A percentile compares a stretch with the other conserved stretches of the same genome.
Evolutionary conservation across 1,140 invertebrate species (phyloP).

Genomic region (Teleopsis dalmanni): DNA sequence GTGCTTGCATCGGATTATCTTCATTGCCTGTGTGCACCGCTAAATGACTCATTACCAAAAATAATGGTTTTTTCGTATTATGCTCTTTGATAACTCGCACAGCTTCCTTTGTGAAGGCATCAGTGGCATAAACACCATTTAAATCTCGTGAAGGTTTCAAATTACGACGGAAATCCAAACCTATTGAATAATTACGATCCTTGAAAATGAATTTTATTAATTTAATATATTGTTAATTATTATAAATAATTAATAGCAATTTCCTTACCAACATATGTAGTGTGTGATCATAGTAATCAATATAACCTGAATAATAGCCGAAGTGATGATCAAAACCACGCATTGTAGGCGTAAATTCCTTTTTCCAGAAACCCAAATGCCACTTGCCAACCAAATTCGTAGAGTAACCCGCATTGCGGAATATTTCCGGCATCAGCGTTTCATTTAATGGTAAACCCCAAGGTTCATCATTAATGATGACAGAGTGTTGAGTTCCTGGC

Average conservation of each 20-base stretch:
- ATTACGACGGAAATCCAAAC: conserved; percentile 64
- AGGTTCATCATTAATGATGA: conserved; percentile 63
- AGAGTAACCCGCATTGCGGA: conserved; percentile 67
- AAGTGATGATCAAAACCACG: conserved; percentile 78
- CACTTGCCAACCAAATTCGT: conserved; percentile 86
- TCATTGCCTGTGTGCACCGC: conserved; percentile 71
- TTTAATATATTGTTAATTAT: not conserved
- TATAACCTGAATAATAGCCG: conserved; percentile 74
- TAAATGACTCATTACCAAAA: conserved; percentile 70
- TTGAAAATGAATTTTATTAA: not conserved
- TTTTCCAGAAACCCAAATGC: conserved; percentile 71
- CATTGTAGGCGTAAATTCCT: conserved; percentile 64
- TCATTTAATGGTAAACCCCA: conserved; percentile 66
- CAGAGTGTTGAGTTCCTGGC: conserved; percentile 66
- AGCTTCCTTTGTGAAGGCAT: conserved; percentile 67
- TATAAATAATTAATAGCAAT: not conserved
- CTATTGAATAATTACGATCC: conserved; percentile 27
- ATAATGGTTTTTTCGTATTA: conserved; percentile 56
- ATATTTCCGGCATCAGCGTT: conserved; percentile 66
- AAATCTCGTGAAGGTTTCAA: conserved; percentile 51
- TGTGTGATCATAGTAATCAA: conserved; percentile 75
- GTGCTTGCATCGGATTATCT: conserved; percentile 67
- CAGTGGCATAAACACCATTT: conserved; percentile 65
- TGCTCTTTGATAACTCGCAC: conserved; percentile 61
- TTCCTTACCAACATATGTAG: conserved; percentile 49